phyloP scores from a whole-genome alignment of 53 echinoderm and acorn worm species.

The Zoroaster sp. region DNA sequence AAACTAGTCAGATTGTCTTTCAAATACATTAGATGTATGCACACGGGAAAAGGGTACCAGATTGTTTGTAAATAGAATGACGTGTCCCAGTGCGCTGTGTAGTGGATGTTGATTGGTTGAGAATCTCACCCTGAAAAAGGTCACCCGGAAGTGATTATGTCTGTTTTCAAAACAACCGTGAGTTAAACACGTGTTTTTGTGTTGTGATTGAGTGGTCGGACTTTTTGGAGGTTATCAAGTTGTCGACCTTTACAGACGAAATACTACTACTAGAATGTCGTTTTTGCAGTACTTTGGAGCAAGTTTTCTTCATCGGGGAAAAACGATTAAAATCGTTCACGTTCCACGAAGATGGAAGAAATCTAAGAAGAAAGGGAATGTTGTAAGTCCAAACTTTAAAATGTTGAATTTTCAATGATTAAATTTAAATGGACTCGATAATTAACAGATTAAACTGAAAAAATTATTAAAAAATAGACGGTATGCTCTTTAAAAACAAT shows the following conservation, averaged over 20 bases:
- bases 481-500: too few species aligned
- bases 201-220: neutral
- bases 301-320: neutral
- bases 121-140: too few species aligned
- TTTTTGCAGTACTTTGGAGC: conserved; percentile 14
- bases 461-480: too few species aligned
- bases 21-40: neutral
- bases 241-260: neutral
- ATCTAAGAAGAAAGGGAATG: conserved; percentile 20
- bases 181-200: neutral
- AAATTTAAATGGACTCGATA: neutral
- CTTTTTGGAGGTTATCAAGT: neutral
- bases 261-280: neutral
- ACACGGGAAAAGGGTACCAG: neutral
- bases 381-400: neutral
- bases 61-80: neutral
- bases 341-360: conserved; percentile 29
- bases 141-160: neutral
- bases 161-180: neutral
- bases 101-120: neutral
- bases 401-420: neutral
- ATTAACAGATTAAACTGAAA: too few species aligned
- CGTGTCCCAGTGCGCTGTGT: neutral
- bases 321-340: neutral
- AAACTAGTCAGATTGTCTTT: neutral